Evolutionary conservation across 2,888 invertebrate species (phyloP).

Genomic region (Troides helena): DNA sequence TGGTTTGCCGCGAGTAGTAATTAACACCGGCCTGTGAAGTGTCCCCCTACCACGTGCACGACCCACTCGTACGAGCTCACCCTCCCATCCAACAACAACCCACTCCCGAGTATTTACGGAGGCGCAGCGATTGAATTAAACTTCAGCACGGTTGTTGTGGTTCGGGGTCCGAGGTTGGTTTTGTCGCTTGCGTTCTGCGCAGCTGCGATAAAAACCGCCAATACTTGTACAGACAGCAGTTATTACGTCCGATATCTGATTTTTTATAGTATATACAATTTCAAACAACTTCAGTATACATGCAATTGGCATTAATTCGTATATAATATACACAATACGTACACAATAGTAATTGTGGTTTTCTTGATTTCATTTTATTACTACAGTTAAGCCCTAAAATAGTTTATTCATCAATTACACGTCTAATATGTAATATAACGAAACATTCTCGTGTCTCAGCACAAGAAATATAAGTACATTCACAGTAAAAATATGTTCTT

Average conservation of each 20-base stretch:
- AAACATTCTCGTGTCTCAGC: conserved; percentile 7
- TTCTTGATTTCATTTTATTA: no score
- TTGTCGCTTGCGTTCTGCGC: conserved; percentile 71
- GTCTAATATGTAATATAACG: no score
- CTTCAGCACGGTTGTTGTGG: conserved; percentile 76
- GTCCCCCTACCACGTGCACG: conserved; percentile 32
- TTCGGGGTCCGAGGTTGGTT: conserved; percentile 70
- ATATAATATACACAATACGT: no score
- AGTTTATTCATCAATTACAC: no score
- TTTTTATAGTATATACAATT: conserved; percentile 37
- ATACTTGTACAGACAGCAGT: conserved; percentile 68
- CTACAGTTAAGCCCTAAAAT: no score
- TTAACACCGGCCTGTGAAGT: conserved; percentile 68
- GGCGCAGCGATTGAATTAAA: conserved; percentile 78
- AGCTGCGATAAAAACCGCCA: conserved; percentile 73
- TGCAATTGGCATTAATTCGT: no score
- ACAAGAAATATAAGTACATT: conserved; percentile 1
- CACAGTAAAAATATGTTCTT: background rate
- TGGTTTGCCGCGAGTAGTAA: conserved; percentile 76
- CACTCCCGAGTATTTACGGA: conserved; percentile 52
- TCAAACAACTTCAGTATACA: background rate
- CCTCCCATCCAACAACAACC: conserved; percentile 30
- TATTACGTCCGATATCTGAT: conserved; percentile 61
- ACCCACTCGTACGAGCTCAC: conserved; percentile 26
- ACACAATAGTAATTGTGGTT: no score